These are phyloP conservation scores for Meganola albula DNA, from an alignment of 2,888 invertebrate genomes.

Conservation along the genomic window DNA sequence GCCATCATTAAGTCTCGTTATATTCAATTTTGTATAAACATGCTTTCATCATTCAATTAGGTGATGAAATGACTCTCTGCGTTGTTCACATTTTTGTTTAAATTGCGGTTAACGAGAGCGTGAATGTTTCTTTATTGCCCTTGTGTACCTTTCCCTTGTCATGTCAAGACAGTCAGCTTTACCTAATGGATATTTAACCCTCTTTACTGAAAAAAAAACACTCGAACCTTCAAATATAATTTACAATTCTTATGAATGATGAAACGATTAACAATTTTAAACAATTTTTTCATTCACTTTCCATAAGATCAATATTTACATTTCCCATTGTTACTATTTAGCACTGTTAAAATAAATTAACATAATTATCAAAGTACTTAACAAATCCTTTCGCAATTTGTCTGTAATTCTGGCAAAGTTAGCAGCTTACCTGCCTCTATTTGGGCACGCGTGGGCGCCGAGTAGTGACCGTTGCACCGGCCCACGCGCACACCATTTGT, in stretches of 20 bases:
- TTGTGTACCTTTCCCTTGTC: no score
- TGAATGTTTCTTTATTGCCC: slow-evolving; percentile 2
- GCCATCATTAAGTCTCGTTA: slow-evolving; percentile 32
- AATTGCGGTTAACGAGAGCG: slow-evolving; percentile 8
- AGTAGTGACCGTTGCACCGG: slow-evolving; percentile 37
- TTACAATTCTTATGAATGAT: no score
- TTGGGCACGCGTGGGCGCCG: slow-evolving; percentile 29
- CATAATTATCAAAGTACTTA: no score
- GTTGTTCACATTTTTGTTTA: slow-evolving; percentile 12
- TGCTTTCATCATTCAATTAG: slow-evolving; percentile 25
- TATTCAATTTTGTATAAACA: slow-evolving; percentile 34
- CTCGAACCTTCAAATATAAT: no score
- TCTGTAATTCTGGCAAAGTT: slow-evolving; percentile 9
- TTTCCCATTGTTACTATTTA: no score
- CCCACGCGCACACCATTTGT: slow-evolving; percentile 36
- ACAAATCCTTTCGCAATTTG: slow-evolving; percentile 16
- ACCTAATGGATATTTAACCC: no score
- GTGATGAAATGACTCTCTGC: slow-evolving; percentile 25
- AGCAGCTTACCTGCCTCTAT: slow-evolving; percentile 17
- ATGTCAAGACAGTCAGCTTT: no score
- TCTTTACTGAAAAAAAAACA: no score
- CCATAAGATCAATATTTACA: no score
- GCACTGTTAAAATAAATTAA: no score
- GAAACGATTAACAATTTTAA: no score
- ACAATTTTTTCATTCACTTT: no score